A percentile compares a stretch with the other conserved stretches of the same genome.
These are phyloP conservation scores for Nipponia nippon DNA, from an alignment of 2,113 vertebrate genomes.

Conservation along the genomic window DNA sequence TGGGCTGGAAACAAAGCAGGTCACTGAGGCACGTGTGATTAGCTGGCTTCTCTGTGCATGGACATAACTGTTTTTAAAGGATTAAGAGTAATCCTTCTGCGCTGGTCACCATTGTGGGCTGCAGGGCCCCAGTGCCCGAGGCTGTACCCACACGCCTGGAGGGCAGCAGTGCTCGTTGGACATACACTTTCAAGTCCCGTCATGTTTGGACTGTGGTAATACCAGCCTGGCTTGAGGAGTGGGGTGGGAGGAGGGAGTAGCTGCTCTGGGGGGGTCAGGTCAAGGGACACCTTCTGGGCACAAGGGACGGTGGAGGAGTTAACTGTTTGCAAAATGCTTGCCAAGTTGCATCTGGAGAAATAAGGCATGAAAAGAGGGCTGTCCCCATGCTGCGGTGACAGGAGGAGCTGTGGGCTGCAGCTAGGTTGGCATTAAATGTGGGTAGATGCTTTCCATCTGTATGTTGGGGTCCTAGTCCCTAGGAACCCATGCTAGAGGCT, in stretches of 20 bases:
- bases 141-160: neutral
- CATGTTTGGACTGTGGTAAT: neutral
- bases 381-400: neutral
- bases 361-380: neutral
- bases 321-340: neutral
- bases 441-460: neutral
- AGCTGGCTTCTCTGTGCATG: neutral
- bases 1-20: neutral
- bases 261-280: neutral
- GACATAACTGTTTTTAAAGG: neutral
- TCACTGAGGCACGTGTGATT: neutral
- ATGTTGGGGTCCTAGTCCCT: neutral
- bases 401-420: neutral
- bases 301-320: accelerated
- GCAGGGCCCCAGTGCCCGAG: accelerated
- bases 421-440: neutral
- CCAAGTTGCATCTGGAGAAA: neutral
- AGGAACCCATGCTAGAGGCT: neutral
- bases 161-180: neutral
- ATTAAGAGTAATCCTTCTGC: neutral
- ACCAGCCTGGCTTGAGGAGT: neutral
- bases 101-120: neutral
- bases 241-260: neutral
- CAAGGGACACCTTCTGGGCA: too few relatives aligned
- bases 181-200: accelerated